Evolutionary conservation across 2,888 invertebrate species (phyloP), one percentile per base, ranked within the genome.

Genomic region (Hecatera dysodea): DNA sequence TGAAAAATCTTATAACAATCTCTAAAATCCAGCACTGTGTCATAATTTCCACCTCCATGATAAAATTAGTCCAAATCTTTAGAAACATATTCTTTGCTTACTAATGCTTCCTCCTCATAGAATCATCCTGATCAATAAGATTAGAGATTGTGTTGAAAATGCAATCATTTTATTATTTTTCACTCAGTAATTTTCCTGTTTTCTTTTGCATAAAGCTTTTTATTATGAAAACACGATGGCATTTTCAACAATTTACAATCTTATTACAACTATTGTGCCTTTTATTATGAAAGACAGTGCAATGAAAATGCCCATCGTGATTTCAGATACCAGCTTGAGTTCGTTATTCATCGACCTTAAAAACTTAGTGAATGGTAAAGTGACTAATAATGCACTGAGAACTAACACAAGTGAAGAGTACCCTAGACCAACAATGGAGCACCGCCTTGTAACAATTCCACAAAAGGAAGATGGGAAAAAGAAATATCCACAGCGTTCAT

Each of bases 271-370:
- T 80, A 79, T 78, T 84, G 77, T 87, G 81, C 84, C 81, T 70
- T 61, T 81, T 83, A 59, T 60, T 72, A 36, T 76, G 68, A 73
- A 85, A 87, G 87, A 82, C 83, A 84, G 84, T 83, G 85, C 90
- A 92, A 90, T 93, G 95, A 96, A 95, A 96, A 96, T 95, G 95
- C 93, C 96, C 93, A 95, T 95, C 96, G 95, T 96, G 95, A 90
- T 96, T 96, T 96, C 96, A 96, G 96, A 96, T 96, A 93, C 94
- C 92, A 91, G 94, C 90, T 90, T 95, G 90, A 95, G 90, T 90
- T 93, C 96, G 85, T 93, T 96, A 89, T 95, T 95, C 92, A 92
- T 94, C 91, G 94, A 95, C 89, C 93, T 95, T 89, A 96, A 95
- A 93, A 95, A 94, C 90, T 93, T 96, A 92, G 95, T 95, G 86